Evolutionary conservation across 2,888 invertebrate genomes (phyloP), one percentile per base, ranked within the genome.

Genomic region (Hirtodrosophila trivittata): DNA sequence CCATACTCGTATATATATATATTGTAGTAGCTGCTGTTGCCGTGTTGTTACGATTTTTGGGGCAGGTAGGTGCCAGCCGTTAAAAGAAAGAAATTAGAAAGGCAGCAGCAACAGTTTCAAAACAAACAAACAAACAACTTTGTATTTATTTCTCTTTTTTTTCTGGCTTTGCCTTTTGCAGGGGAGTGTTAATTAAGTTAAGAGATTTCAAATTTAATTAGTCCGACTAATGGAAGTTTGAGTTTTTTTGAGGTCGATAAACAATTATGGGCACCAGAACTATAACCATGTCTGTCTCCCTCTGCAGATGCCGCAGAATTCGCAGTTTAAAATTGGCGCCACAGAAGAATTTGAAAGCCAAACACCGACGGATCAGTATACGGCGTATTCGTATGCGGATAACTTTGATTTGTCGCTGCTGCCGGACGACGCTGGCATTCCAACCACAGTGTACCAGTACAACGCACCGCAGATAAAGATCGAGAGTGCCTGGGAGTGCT

Each of bases 351-450:
- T 80, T 49, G 63, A 65, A 52, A 72, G 66, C 46, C 73, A 76
- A n/a, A 41, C 58, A 28, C 37, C 73, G 30, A 10, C 67, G 63
- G 90, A 90, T 71, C 77, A 88, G 43, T 91, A 85, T 72, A 69
- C 87, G 30, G 82, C 85, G 35, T 91, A 90, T 72, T 84, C 86
- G 49, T 90, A 90, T 76, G 93, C 94, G 46, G 94, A 94, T 80
- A 93, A 92, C 75, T 94, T 95, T 89, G 94, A 95, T 89, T 89
- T 95, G 74, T 95, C 95, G 13, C 92, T 96, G 51, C 92, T 96
- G 86, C 94, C 95, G 76, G 92, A 93, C 63, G 85, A 81, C 65
- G 93, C 67, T 89, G 72, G 75, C 33, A 86, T 86, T 64, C 86
- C 86, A 25, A 86, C 86, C 18, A 88, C 86, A 10, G 86, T 86